Conservation (phyloP, 2,888 invertebrate genomes). For the Temnothorax ravouxi region DNA sequence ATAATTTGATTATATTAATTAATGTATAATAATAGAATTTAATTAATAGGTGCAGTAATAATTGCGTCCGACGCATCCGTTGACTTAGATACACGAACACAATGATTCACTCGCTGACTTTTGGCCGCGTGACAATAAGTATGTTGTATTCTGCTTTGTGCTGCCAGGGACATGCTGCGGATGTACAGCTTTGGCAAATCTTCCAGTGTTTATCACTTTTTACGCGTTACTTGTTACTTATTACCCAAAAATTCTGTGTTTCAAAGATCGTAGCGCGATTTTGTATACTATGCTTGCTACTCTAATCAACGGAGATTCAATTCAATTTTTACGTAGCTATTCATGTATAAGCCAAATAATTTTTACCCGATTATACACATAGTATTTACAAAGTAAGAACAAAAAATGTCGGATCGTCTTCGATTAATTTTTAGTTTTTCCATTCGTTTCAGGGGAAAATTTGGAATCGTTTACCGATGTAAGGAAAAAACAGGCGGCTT, state of each 20-base stretch:
- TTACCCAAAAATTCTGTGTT: conserved; percentile 27
- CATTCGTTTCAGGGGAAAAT: conserved; percentile 94
- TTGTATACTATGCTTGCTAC: background rate
- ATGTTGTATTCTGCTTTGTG: conserved; percentile 49
- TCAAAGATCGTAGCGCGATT: conserved; percentile 25
- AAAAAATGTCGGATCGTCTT: background rate
- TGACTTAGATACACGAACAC: conserved; percentile 29
- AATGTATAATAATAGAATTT: conserved; percentile 1
- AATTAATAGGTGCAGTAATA: background rate
- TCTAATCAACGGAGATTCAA: background rate
- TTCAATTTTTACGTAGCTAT: background rate
- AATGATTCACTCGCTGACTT: conserved; percentile 70
- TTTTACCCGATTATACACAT: background rate
- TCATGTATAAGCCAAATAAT: background rate
- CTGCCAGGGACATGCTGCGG: conserved; percentile 18
- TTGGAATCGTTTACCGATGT: conserved; percentile 98
- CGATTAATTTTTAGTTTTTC: background rate
- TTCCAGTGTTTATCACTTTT: conserved; percentile 43
- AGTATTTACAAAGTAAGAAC: background rate
- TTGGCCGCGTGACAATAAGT: conserved; percentile 76
- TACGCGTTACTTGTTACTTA: conserved; percentile 24
- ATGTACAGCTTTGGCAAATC: conserved; percentile 47
- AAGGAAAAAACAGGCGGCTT: conserved; percentile 93
- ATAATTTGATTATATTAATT: background rate
- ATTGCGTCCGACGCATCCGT: background rate